Evolutionary conservation across 2,888 invertebrate species (phyloP), one percentile per base, ranked within the genome.

Genomic region (Acleris cristana): DNA sequence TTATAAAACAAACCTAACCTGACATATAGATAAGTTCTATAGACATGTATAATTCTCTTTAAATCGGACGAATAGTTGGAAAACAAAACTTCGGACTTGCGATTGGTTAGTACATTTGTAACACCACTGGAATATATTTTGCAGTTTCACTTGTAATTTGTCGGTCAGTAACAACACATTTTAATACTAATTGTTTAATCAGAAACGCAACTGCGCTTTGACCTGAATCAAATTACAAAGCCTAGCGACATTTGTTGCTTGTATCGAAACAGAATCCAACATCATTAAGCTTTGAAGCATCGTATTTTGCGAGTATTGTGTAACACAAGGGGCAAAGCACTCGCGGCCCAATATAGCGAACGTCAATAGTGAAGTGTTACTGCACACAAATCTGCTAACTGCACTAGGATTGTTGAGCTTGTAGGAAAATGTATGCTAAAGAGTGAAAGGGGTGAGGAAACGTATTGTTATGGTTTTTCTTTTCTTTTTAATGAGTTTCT

Each of bases 351-450:
- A 62, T 62, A 67, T 57, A 19, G 61, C 52, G 52, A 48, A 53
- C 60, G 62, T 67, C 66, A 67, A 62, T 58, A 67, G 62, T 48
- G 53, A 67, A 67, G 57, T 53, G 66, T 58, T 67, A 26, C 51
- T 61, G 21, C 65, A 66, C 51, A 56, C 56, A 61, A 48, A 58
- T 21, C 44, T 30, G 14, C 21, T 21, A 45, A 53, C 30, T 12
- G 49, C 10, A 21, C 8, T n/a, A 16, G 23, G 48, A 65, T 65
- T 59, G 40, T 59, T 19, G 45, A n/a, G n/a, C 21, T 23, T 56
- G n/a, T 55, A n/a, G 40, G 10, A 21, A 12, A 14, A 21, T 19
- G 19, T 64, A 16, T 53, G n/a, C 19, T 19, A 58, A 34, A 53
- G 48, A 21, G 57, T 18, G 10, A 18, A 3, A 26, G 0, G 0